These are phyloP conservation scores for Amphiprion percula DNA, from an alignment of 2,113 vertebrate species.

Conservation along the genomic window DNA sequence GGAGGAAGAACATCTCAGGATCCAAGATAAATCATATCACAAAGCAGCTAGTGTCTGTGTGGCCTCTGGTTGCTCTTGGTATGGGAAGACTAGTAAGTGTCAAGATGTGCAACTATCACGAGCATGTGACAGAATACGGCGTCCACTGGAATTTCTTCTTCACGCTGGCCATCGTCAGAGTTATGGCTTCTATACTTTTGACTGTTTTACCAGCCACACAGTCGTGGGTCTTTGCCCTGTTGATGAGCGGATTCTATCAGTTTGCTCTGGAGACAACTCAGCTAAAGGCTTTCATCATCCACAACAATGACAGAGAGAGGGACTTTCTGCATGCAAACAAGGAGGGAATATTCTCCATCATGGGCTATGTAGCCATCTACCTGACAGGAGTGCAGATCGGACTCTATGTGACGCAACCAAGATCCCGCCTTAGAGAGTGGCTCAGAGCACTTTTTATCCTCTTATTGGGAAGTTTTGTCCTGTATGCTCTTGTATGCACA, in stretches of 20 bases:
- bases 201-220: slow-evolving; percentile 79
- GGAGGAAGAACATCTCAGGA: slow-evolving; percentile 71
- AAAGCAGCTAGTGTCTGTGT: slow-evolving; percentile 87
- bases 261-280: slow-evolving; percentile 85
- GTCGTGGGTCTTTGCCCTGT: slow-evolving; percentile 86
- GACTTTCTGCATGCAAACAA: slow-evolving; percentile 93
- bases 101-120: slow-evolving; percentile 91
- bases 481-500: slow-evolving; percentile 78
- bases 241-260: slow-evolving; percentile 87
- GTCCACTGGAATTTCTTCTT: slow-evolving; percentile 99
- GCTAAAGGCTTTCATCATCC: slow-evolving; percentile 88
- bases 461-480: slow-evolving; percentile 66
- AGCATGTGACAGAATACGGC: slow-evolving; percentile 94
- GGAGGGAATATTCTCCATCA: slow-evolving; percentile 91
- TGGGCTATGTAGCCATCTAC: slow-evolving; percentile 92
- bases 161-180: slow-evolving; percentile 89
- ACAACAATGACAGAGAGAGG: slow-evolving; percentile 85
- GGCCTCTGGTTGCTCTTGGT: slow-evolving; percentile 91
- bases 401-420: slow-evolving; percentile 83
- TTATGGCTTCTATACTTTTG: slow-evolving; percentile 89
- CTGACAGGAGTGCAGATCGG: slow-evolving; percentile 94
- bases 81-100: slow-evolving; percentile 86
- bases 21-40: slow-evolving; percentile 75
- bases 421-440: slow-evolving; percentile 86
- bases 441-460: slow-evolving; percentile 72